Percentiles rank a stretch among this genome's conserved stretches.
These are phyloP conservation scores for Seriola rivoliana DNA, from an alignment of 2,113 vertebrate species.

Conservation along the genomic window DNA sequence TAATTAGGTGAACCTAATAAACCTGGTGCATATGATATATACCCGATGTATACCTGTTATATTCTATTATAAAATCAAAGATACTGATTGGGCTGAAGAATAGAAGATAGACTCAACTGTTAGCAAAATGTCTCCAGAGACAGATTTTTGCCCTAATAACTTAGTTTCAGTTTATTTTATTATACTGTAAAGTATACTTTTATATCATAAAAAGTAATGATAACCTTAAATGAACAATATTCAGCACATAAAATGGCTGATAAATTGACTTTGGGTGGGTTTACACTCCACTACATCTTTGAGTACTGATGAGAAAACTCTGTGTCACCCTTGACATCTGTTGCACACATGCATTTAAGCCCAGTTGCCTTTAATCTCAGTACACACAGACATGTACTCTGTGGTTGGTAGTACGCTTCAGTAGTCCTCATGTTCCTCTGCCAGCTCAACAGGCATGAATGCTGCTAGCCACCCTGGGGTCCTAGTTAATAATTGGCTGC, in stretches of 20 bases:
- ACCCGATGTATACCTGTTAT: not conserved
- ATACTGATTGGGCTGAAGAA: not conserved
- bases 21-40: not conserved
- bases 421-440: constrained; percentile 67
- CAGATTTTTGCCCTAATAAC: not conserved
- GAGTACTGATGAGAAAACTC: constrained; percentile 26
- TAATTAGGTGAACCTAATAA: not conserved
- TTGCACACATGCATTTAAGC: constrained; percentile 75
- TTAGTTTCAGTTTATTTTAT: not conserved
- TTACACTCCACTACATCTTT: constrained; percentile 42
- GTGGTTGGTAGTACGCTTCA: constrained; percentile 71
- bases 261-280: constrained; percentile 25
- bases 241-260: constrained; percentile 16
- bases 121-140: not conserved
- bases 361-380: constrained; percentile 72
- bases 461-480: constrained; percentile 74
- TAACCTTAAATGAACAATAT: not conserved
- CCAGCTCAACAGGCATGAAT: constrained; percentile 71
- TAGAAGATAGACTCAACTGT: not conserved
- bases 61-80: not conserved
- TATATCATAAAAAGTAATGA: not conserved
- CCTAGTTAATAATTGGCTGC: constrained; percentile 84
- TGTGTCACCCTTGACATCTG: constrained; percentile 71
- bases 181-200: not conserved
- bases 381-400: constrained; percentile 72